A percentile compares a stretch with the other conserved stretches of the same genome.
These are phyloP conservation scores for Anorthoa munda DNA, from an alignment of 2,888 invertebrate genomes.

Conservation along the genomic window DNA sequence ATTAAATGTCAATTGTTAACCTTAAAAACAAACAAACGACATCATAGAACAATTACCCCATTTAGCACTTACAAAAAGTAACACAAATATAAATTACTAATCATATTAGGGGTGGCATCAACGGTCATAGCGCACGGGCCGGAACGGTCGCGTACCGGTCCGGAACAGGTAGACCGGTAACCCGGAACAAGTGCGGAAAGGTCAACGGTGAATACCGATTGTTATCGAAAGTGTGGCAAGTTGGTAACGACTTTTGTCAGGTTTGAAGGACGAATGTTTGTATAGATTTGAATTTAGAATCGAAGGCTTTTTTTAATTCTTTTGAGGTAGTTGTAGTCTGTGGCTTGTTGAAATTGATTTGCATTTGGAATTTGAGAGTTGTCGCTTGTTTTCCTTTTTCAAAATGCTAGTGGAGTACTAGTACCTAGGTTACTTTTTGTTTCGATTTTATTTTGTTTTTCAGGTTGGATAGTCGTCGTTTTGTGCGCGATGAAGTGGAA, in stretches of 20 bases:
- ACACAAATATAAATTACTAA: conserved; percentile 60
- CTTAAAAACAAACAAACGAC: not conserved
- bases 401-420: too few species aligned
- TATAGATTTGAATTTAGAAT: not conserved
- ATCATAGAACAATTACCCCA: conserved; percentile 34
- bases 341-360: not conserved
- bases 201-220: conserved; percentile 67
- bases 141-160: conserved; percentile 71
- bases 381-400: not conserved
- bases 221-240: conserved; percentile 50
- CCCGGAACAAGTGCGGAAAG: conserved; percentile 70
- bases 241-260: conserved; percentile 41
- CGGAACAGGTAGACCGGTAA: conserved; percentile 53
- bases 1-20: conserved; percentile 9
- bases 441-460: not conserved
- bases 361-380: not conserved
- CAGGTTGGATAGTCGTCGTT: not conserved
- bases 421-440: not conserved
- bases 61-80: conserved; percentile 45
- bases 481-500: not conserved
- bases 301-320: not conserved
- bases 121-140: conserved; percentile 70
- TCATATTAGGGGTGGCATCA: conserved; percentile 58
- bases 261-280: not conserved
- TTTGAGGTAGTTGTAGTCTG: not conserved